Evolutionary conservation across 2,888 invertebrate genomes (phyloP).

Genomic region (Rutpela maculata): DNA sequence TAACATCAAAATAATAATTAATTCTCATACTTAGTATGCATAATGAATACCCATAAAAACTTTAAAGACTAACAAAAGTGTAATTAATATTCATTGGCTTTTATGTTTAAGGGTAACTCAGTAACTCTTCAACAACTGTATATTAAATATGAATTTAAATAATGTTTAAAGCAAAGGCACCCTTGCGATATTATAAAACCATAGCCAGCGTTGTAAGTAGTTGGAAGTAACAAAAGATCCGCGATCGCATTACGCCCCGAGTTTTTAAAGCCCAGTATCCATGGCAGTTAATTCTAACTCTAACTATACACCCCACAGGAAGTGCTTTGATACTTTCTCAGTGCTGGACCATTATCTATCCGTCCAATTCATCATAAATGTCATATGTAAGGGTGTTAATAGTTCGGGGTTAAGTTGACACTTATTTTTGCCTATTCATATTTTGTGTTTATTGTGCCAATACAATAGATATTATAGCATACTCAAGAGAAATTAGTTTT

Average conservation of each 20-base stretch:
- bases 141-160: slow-evolving; percentile 73
- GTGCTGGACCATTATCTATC: slow-evolving; percentile 71
- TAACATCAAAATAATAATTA: slow-evolving; percentile 41
- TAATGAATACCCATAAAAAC: slow-evolving; percentile 52
- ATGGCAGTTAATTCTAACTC: slow-evolving; percentile 71
- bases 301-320: slow-evolving; percentile 66
- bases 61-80: slow-evolving; percentile 63
- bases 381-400: slow-evolving; percentile 70
- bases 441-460: slow-evolving; percentile 31
- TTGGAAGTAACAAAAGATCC: slow-evolving; percentile 66
- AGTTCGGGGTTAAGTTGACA: slow-evolving; percentile 59
- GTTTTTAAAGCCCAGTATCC: slow-evolving; percentile 70
- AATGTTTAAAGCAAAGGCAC: slow-evolving; percentile 66
- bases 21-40: slow-evolving; percentile 53
- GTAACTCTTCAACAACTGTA: slow-evolving; percentile 60
- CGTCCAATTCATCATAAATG: slow-evolving; percentile 72
- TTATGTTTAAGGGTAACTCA: slow-evolving; percentile 57
- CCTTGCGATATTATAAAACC: slow-evolving; percentile 67
- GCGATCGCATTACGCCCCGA: slow-evolving; percentile 67
- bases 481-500: slow-evolving; percentile 16
- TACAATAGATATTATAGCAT: slow-evolving; percentile 15
- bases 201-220: slow-evolving; percentile 68
- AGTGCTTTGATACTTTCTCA: slow-evolving; percentile 69
- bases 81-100: slow-evolving; percentile 69
- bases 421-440: slow-evolving; percentile 52